These are phyloP conservation scores for Epinephelus moara DNA, from an alignment of 2,113 vertebrate genomes.

Conservation along the genomic window DNA sequence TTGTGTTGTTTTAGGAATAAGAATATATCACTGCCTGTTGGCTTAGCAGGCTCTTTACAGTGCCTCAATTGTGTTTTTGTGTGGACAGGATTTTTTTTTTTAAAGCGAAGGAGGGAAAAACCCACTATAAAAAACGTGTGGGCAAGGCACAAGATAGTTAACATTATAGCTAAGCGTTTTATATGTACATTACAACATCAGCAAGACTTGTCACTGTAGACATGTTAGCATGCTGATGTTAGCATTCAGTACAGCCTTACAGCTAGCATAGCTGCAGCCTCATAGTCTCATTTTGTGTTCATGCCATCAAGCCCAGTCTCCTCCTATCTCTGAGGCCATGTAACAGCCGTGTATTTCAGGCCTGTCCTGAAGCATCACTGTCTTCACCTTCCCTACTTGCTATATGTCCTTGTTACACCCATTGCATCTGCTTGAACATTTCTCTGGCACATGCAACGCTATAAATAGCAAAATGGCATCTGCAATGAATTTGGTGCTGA, in stretches of 20 bases:
- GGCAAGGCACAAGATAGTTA: not conserved
- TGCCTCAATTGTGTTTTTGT: too few relatives aligned
- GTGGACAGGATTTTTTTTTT: too few relatives aligned
- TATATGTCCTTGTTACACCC: slow-evolving; percentile 54
- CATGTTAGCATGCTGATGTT: not conserved
- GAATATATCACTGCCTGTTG: too few relatives aligned
- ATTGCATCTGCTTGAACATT: slow-evolving; percentile 60
- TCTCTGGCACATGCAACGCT: slow-evolving; percentile 55
- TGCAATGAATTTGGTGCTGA: slow-evolving; percentile 36
- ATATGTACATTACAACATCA: not conserved
- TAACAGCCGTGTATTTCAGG: slow-evolving; percentile 13
- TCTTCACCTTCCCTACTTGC: slow-evolving; percentile 49
- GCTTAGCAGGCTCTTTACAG: too few relatives aligned
- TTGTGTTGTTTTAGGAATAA: too few relatives aligned
- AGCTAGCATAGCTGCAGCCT: not conserved
- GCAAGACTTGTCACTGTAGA: too few relatives aligned
- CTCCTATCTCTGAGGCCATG: slow-evolving; percentile 12
- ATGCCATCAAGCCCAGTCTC: not conserved
- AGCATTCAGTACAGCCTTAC: not conserved
- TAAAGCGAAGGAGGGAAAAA: too few relatives aligned
- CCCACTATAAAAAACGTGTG: too few relatives aligned
- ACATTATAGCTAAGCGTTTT: not conserved
- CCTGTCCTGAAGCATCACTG: slow-evolving; percentile 42
- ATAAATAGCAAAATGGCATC: slow-evolving; percentile 68
- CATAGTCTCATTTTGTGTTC: slow-evolving; percentile 17